Evolutionary conservation across 1,140 invertebrate genomes (phyloP).

Genomic region (Drosophila novamexicana): DNA sequence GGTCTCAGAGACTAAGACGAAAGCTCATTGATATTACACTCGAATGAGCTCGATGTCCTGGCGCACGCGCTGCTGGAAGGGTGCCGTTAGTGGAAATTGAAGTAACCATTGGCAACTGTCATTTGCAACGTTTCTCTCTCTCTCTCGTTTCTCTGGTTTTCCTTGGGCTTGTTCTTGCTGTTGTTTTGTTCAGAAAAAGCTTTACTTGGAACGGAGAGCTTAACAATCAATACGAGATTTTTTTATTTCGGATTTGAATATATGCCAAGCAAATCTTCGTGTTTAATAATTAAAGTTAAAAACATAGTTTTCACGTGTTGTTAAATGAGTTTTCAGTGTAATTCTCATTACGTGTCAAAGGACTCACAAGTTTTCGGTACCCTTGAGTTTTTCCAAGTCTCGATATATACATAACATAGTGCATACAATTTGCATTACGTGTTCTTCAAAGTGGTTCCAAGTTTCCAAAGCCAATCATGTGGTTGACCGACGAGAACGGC

Average conservation of each 20-base stretch:
- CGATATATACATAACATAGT: conserved; percentile 13
- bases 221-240: conserved; percentile 59
- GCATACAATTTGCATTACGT: conserved; percentile 28
- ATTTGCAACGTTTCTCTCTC: not conserved
- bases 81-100: conserved; percentile 10
- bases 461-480: not conserved
- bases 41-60: not conserved
- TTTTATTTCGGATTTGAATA: conserved; percentile 33
- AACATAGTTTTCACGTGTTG: not conserved
- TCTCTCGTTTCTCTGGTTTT: not conserved
- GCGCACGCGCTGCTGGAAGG: conserved; percentile 47
- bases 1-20: not conserved
- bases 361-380: not conserved
- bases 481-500: not conserved
- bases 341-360: not conserved
- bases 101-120: conserved; percentile 40
- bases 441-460: not conserved
- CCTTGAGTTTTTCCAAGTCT: conserved; percentile 10
- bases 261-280: not conserved
- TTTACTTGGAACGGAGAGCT: conserved; percentile 45
- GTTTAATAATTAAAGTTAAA: conserved; percentile 6
- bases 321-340: not conserved
- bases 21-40: conserved; percentile 7
- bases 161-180: conserved; percentile 3
- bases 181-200: conserved; percentile 32